Evolutionary conservation across 2,888 invertebrate genomes (phyloP), one percentile per base, ranked within the genome.

Genomic region (Drosophila cognata): DNA sequence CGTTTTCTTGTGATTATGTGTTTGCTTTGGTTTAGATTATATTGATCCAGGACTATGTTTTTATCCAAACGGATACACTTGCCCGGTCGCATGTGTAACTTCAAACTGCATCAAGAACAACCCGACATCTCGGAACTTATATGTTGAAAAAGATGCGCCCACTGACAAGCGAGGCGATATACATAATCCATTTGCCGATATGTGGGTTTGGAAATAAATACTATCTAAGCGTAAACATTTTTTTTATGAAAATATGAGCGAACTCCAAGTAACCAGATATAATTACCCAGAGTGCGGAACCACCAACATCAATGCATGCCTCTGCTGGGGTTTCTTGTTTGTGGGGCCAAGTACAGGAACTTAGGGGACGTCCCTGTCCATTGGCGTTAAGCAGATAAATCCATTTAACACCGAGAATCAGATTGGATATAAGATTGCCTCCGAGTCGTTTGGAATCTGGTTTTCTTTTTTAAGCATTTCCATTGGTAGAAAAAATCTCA

Each of bases 21-120:
- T 25, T 35, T 41, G 18, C 25, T 36, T 52, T 46, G 48, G 29
- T 55, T 41, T 62, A 35, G 58, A 59, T 29, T 48, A 46, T 57
- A 63, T 56, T 21, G 29, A 68, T 58, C 84, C 81, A 62, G 46
- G 80, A 71, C 78, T 58, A 81, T 77, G 68, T 82, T 21, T 21
- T 21, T 21, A 21, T 21, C 21, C 21, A 21, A 21, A 21, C 21
- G 21, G 21, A 21, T 21, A 21, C 21, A 21, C 21, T 21, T 21
- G 21, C 21, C 55, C 78, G 65, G 78, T 73, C 71, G 74, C 78
- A 67, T 55, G 21, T 21, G 21, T 21, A 21, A 21, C 57, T 51
- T 61, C 72, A 74, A 81, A 71, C 67, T 53, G 46, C 5, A 64
- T 78, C 70, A 62, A 66, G 70, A 28, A 50, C 10, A 52, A 72